Base-by-base conservation (phyloP, 2,888 invertebrate species). In the Napeogenes sylphis region DNA sequence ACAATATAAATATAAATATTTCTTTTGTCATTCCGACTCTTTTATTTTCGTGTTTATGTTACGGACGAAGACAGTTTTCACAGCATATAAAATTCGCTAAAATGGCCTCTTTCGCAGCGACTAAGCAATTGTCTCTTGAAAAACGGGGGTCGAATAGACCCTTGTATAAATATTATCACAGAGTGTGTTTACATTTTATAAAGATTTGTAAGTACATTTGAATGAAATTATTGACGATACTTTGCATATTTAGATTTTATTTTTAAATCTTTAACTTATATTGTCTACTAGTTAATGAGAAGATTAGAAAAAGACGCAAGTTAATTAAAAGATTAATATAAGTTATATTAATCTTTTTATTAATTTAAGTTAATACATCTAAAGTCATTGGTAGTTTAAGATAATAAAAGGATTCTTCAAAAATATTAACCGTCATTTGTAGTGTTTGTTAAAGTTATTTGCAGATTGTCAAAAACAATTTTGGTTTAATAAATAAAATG, bases 71-170 rank as follows among this genome's bases (percentile, higher is more conserved):
- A 63, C 57, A 58, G 51, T 60, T 47, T 45, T 60, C 57, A 56
- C 42, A 63, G 56, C 59, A 59, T 60, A 60, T 60, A 60, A 63
- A 63, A 60, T 60, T 63, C 60, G 54, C 38, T 57, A 56, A 57
- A 59, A 63, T 61, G 53, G 56, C 55, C 61, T 55, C 58, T 56
- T 65, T 64, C 58, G 62, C 47, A 58, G 63, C 56, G 61, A 64
- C 54, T 58, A 64, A 64, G 58, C 66, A 64, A 64, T 66, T 66
- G 66, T 62, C 64, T 58, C 61, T 62, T 62, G 55, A 66, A 62
- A 60, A 64, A 68, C 64, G 59, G 51, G 55, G 64, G 66, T 62
- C 61, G 56, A 62, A 64, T 46, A 55, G 64, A 45, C 60, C 53
- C 38, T 61, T 45, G 45, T 62, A 68, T 59, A 60, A 68, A 65